A percentile compares a stretch with the other conserved stretches of the same genome.
Evolutionary conservation across 2,888 invertebrate genomes (phyloP).

Genomic region (Anthrax anthrax): DNA sequence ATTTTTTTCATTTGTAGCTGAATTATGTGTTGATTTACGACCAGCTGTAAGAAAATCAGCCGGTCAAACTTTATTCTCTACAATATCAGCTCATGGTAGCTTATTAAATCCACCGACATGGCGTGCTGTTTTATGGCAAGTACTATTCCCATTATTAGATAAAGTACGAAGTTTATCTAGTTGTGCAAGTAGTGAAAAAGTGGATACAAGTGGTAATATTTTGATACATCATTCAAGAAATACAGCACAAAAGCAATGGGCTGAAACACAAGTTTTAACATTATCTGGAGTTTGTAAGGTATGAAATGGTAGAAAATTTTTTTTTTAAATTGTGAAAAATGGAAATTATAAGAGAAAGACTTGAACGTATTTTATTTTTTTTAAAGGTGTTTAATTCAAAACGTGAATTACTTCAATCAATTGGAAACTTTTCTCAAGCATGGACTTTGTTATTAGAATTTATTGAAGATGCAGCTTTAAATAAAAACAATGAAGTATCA

Average conservation of each 20-base stretch:
- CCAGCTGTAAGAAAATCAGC: conserved; percentile 96
- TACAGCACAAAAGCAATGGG: conserved; percentile 98
- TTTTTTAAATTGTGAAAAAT: neutral
- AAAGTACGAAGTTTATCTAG: conserved; percentile 62
- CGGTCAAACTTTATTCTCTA: conserved; percentile 93
- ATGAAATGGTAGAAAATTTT: neutral
- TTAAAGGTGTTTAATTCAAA: conserved; percentile 66
- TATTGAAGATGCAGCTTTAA: conserved; percentile 81
- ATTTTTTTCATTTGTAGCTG: conserved; percentile 38
- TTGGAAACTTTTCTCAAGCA: conserved; percentile 84
- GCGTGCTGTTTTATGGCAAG: conserved; percentile 90
- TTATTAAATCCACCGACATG: conserved; percentile 78
- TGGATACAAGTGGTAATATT: conserved; percentile 84
- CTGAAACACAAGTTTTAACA: conserved; percentile 88
- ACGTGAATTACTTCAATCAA: conserved; percentile 62
- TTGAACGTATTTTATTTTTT: neutral
- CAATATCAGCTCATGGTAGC: conserved; percentile 88
- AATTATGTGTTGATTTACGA: conserved; percentile 84
- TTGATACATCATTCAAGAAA: conserved; percentile 96
- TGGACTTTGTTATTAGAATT: conserved; percentile 90
- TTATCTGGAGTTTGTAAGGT: conserved; percentile 84
- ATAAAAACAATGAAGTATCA: conserved; percentile 90
- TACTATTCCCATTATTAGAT: conserved; percentile 86
- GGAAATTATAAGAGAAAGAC: neutral
- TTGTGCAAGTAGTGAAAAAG: conserved; percentile 50